These are phyloP conservation scores for Atherinomorus stipes DNA, from an alignment of 2,113 vertebrate genomes.

Conservation along the genomic window DNA sequence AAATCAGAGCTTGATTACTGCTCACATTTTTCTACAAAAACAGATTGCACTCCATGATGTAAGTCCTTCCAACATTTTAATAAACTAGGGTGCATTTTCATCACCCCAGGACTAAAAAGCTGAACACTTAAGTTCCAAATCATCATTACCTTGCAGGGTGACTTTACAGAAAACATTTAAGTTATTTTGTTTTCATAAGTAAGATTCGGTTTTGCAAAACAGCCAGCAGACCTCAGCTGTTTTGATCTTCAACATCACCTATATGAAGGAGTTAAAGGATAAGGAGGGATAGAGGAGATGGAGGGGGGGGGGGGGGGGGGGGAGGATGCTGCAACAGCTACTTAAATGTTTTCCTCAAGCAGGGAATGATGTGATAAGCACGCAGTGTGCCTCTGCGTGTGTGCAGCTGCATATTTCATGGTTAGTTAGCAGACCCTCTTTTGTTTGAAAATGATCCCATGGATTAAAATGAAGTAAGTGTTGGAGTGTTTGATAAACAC, in stretches of 20 bases:
- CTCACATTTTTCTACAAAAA: background rate
- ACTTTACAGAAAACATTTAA: conserved; percentile 36
- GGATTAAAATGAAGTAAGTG: conserved; percentile 40
- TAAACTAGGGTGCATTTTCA: conserved; percentile 4
- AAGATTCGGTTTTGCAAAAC: conserved; percentile 32
- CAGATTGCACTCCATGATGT: background rate
- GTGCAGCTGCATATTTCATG: conserved; percentile 60
- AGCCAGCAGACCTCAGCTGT: conserved; percentile 25
- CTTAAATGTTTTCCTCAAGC: conserved; percentile 27
- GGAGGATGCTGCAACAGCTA: background rate
- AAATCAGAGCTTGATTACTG: conserved; percentile 31
- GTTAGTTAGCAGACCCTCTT: conserved; percentile 17
- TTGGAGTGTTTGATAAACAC: conserved; percentile 36
- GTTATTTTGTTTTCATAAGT: conserved; percentile 42
- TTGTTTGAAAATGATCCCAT: conserved; percentile 44
- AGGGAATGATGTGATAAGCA: conserved; percentile 27
- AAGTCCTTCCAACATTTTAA: background rate
- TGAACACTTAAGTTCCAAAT: conserved; percentile 1
- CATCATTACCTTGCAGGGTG: conserved; percentile 21
- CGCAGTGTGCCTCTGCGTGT: background rate
- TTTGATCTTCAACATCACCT: conserved; percentile 55
- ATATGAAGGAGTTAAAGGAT: background rate
- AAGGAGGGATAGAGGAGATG: background rate
- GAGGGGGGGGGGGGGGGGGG: background rate
- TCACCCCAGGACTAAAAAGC: conserved; percentile 16